Percentiles rank a stretch among this genome's conserved stretches.
Conservation (phyloP, 2,113 vertebrate species). For the Rissa tridactyla region DNA sequence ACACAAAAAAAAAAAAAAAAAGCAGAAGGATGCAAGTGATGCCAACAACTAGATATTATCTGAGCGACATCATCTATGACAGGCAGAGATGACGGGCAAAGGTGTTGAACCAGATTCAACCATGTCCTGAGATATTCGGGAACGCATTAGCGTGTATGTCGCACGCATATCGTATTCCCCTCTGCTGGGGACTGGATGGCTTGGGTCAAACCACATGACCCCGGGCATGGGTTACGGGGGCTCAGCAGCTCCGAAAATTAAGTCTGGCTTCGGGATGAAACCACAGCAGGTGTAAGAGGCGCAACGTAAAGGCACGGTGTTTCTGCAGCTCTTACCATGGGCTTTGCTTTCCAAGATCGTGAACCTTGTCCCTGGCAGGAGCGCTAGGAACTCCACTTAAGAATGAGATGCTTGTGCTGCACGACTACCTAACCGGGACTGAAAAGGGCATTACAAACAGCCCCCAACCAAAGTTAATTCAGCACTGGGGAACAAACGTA, state of each 20-base stretch:
- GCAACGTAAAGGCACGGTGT: neutral
- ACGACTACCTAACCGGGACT: neutral
- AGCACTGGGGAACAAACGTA: neutral
- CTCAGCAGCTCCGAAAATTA: neutral
- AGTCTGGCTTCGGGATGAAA: neutral
- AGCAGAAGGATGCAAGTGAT: neutral
- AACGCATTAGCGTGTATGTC: accelerated
- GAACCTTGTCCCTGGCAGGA: neutral
- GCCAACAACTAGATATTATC: neutral
- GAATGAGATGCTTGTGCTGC: neutral
- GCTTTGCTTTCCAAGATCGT: neutral
- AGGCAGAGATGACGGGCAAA: neutral
- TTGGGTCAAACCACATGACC: neutral
- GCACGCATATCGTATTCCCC: accelerated
- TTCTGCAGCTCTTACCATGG: neutral
- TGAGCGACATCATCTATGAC: neutral
- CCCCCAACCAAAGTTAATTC: neutral
- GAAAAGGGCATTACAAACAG: neutral
- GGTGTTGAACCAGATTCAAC: neutral
- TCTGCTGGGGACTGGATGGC: neutral
- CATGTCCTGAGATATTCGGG: neutral
- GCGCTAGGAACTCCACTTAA: neutral
- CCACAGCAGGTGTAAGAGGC: neutral
- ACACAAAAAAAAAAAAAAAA: neutral
- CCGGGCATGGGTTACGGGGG: accelerated